Base-by-base conservation (phyloP, 2,113 vertebrate species). In the Sorex araneus region DNA sequence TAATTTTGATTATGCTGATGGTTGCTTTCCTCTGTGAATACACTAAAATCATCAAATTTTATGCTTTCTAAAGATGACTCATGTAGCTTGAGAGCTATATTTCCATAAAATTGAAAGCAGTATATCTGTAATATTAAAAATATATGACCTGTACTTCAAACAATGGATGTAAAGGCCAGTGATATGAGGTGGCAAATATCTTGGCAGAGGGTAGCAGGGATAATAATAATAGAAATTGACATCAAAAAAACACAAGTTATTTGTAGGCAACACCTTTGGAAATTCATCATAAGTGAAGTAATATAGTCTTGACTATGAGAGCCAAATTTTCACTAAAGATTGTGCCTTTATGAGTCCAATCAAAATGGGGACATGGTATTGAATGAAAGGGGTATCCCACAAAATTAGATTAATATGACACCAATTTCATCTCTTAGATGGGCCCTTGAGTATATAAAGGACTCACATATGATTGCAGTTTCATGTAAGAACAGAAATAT, bases 401-500 rank as follows among this genome's bases (percentile, higher is more conserved):
- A 40, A 40, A 40, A 40, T 40, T 40, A 40, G 40, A 40, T 40
- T 40, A 40, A 40, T 40, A 40, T 3, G 40, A 40, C 40, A 40
- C 27, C 45, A 36, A 27, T 40, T 67, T 2, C 64, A 27, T 79
- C 32, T 40, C 23, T 21, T 70, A 66, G 70, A 36, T 32, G 32
- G 28, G 28, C 2, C 16, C 12, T 19, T 11, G 23, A 6, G 0
- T 63, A 6, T 2, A 30, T 27, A 2, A n/a, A n/a, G n/a, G n/a
- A n/a, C n/a, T n/a, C 28, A 66, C 7, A 30, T 30, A 74, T 21
- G 40, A 82, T 3, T 8, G 15, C 13, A 9, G 0, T 15, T 54
- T 40, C 32, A n/a, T 21, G 32, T 57, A 16, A 21, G 43, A 1
- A 76, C 69, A 11, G 32, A 93, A 60, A 57, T 18, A 16, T 19